Percentiles rank a stretch among this genome's conserved stretches.
phyloP scores from a whole-genome alignment of 1,140 invertebrate genomes.

The Varroa destructor region DNA sequence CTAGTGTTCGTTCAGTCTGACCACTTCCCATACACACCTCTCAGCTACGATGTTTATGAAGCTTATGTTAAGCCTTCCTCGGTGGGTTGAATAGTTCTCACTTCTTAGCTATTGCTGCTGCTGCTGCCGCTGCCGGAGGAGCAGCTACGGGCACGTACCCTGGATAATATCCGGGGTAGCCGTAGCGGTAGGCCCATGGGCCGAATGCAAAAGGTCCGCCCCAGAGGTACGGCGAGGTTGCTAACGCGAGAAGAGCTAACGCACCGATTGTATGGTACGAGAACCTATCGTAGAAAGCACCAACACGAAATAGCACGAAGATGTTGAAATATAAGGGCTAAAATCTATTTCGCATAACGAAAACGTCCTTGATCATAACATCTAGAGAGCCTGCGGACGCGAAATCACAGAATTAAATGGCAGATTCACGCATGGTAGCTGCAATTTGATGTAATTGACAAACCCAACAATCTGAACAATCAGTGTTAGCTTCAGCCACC shows the following conservation, averaged over 20 bases:
- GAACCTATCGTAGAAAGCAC: neutral
- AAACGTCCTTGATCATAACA: too few species aligned
- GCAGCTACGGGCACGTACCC: constrained; percentile 15
- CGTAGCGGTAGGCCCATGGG: constrained; percentile 24
- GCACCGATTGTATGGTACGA: constrained; percentile 12
- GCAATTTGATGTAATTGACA: too few species aligned
- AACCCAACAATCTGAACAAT: neutral
- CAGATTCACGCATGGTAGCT: too few species aligned
- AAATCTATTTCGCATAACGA: too few species aligned
- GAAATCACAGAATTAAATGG: too few species aligned
- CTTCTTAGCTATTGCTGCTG: constrained; percentile 10
- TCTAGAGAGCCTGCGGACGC: too few species aligned
- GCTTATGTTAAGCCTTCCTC: too few species aligned
- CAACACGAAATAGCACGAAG: too few species aligned
- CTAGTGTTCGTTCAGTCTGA: too few species aligned
- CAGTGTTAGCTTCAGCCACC: neutral
- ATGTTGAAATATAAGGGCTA: too few species aligned
- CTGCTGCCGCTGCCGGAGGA: constrained; percentile 5
- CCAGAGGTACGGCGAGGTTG: constrained; percentile 13
- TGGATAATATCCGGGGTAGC: constrained; percentile 21
- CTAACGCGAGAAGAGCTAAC: constrained; percentile 3
- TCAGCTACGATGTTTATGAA: too few species aligned
- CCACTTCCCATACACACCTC: too few species aligned
- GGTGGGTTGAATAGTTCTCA: neutral
- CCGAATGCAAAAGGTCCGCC: constrained; percentile 12